Base-by-base conservation (phyloP, 2,797 vertebrate species). In the Falco cherrug region DNA sequence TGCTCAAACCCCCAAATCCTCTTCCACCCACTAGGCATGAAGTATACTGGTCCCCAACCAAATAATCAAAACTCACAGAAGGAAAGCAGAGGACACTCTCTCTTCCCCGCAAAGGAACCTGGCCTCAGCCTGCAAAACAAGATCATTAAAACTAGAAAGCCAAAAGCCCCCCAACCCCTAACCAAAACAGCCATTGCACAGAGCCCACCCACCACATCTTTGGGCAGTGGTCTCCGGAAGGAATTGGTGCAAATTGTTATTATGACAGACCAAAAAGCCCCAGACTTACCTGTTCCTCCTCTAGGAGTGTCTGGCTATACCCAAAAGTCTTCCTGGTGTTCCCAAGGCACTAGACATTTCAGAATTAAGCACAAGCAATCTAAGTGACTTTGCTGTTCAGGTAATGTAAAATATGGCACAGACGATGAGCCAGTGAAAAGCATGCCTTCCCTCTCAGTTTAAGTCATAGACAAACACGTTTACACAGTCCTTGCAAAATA, bases 241-340 rank as follows among this genome's bases (percentile, higher is more conserved):
- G 16, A 47, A 48, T 8, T 41, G 10, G 22, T 31, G 3, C 35
- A 39, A 17, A 5, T 17, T 31, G 15, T 57, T 68, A 13, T 8
- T 1, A 0, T 5, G 5, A 47, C 10, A 6, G 15, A 61, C 15
- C 10, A 57, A 41, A 60, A 77, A n/a, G 6, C 9, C 14, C 20
- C 14, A 13, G 20, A 8, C 25, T 60, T 73, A 5, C 6, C 13
- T 61, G 16, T 56, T 78, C 17, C 18, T 54, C 28, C 31, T 13
- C 31, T 26, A 35, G 5, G 5, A 73, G 21, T 3, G 4, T 31
- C 28, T 88, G 16, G 10, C 37, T 75, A 9, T 5, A 70, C 5
- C 7, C 39, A 43, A 24, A 35, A 25, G 4, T 3, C 60, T 65
- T 75, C 39, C 35, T 6, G 48, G 8, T 20, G 11, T n/a, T 89